Conservation (phyloP, 2,113 vertebrate species). For the Hyla sarda region DNA sequence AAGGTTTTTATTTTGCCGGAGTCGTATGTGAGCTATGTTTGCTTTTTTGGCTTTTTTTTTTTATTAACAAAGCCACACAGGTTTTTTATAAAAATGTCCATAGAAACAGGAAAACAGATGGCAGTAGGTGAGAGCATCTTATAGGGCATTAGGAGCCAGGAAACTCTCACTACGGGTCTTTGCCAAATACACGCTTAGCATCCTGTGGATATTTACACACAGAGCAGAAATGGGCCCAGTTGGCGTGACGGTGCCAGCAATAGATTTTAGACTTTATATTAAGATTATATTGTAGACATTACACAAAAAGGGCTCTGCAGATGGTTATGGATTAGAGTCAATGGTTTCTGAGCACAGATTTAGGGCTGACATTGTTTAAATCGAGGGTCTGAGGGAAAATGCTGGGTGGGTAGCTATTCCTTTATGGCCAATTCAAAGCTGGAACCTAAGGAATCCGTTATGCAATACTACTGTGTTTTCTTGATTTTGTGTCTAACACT, state of each 20-base stretch:
- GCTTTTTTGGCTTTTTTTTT: slow-evolving; percentile 8
- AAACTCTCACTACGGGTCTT: background rate
- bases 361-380: background rate
- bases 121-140: slow-evolving; percentile 57
- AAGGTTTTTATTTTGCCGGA: background rate
- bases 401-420: background rate
- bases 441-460: background rate
- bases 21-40: background rate
- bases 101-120: slow-evolving; percentile 57
- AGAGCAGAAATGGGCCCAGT: slow-evolving; percentile 27
- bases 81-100: slow-evolving; percentile 45
- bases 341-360: background rate
- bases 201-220: slow-evolving; percentile 53
- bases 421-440: background rate
- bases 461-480: too few species aligned
- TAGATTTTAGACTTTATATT: slow-evolving; percentile 38
- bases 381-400: too few species aligned
- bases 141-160: slow-evolving; percentile 55
- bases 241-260: slow-evolving; percentile 22
- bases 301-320: slow-evolving; percentile 16
- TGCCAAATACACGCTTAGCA: slow-evolving; percentile 54
- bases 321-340: slow-evolving; percentile 13
- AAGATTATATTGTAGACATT: slow-evolving; percentile 50
- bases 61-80: slow-evolving; percentile 48
- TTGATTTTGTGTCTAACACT: too few species aligned